Evolutionary conservation across 2,888 invertebrate genomes (phyloP).

Genomic region (Oscheius sp.): DNA sequence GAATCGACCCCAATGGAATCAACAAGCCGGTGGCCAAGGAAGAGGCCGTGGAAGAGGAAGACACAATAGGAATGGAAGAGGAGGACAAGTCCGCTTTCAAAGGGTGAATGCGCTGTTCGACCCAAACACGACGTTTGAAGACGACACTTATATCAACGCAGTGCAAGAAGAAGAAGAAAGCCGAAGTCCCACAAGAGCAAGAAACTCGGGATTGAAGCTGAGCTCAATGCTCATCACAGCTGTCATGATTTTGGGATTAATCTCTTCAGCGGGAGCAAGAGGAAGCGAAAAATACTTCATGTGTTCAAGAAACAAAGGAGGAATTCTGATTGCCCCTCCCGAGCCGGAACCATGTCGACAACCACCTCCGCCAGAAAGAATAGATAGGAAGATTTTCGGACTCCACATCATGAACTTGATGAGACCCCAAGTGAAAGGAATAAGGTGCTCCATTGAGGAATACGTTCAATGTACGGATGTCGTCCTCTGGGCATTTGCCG

Average conservation of each 20-base stretch:
- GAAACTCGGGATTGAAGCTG: background rate
- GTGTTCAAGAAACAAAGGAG: background rate
- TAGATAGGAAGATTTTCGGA: background rate
- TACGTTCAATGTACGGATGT: background rate
- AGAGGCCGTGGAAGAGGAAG: too few species aligned
- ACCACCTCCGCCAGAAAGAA: background rate
- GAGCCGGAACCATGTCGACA: background rate
- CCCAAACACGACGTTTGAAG: too few species aligned
- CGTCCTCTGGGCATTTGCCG: background rate
- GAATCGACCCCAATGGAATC: too few species aligned
- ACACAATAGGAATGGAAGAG: too few species aligned
- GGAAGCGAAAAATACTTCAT: background rate
- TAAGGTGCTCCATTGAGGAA: background rate
- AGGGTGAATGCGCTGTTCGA: too few species aligned
- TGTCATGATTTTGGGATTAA: background rate
- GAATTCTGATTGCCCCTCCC: conserved; percentile 9
- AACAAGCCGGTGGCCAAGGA: too few species aligned
- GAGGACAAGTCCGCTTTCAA: background rate
- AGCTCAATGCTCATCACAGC: background rate
- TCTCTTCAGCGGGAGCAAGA: background rate
- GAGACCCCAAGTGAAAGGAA: background rate
- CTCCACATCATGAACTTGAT: background rate
- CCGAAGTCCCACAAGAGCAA: background rate
- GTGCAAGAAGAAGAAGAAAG: background rate
- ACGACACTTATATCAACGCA: too few species aligned